Percentiles rank a stretch among this genome's conserved stretches.
Evolutionary conservation across 1,140 invertebrate species (phyloP).

Genomic region (Brachionus rotundiformis): DNA sequence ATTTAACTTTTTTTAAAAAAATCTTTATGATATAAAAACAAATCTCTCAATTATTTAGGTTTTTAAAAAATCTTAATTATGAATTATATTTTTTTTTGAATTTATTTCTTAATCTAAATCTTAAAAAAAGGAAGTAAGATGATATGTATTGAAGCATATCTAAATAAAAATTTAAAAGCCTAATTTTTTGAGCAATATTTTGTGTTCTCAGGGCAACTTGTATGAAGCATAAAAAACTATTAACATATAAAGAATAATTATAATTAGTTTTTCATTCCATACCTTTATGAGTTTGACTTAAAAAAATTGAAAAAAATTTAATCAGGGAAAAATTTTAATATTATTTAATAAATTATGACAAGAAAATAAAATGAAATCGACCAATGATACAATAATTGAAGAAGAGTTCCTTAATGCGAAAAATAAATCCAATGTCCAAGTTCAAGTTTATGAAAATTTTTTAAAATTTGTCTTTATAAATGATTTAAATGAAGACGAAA

Average conservation of each 20-base stretch:
- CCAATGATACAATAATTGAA: not conserved
- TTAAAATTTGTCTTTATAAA: not conserved
- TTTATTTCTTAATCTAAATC: no score
- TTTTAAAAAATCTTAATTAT: no score
- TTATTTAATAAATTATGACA: not conserved
- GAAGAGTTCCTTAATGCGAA: not conserved
- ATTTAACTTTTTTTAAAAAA: no score
- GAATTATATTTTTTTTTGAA: no score
- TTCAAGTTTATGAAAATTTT: not conserved
- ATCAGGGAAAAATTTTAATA: not conserved
- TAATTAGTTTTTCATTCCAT: not conserved
- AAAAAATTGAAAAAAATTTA: not conserved
- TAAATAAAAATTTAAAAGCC: not conserved
- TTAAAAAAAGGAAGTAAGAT: no score
- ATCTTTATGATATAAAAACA: no score
- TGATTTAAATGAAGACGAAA: not conserved
- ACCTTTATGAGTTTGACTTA: not conserved
- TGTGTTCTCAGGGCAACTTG: not conserved
- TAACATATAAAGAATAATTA: conserved; percentile 16
- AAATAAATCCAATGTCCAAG: not conserved
- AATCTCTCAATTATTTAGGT: no score
- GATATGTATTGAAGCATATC: no score
- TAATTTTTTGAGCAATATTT: not conserved
- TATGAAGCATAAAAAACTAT: not conserved
- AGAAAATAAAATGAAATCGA: not conserved